A percentile compares a stretch with the other conserved stretches of the same genome.
Conservation (phyloP, 2,113 vertebrate species). For the Struthidea cinerea region DNA sequence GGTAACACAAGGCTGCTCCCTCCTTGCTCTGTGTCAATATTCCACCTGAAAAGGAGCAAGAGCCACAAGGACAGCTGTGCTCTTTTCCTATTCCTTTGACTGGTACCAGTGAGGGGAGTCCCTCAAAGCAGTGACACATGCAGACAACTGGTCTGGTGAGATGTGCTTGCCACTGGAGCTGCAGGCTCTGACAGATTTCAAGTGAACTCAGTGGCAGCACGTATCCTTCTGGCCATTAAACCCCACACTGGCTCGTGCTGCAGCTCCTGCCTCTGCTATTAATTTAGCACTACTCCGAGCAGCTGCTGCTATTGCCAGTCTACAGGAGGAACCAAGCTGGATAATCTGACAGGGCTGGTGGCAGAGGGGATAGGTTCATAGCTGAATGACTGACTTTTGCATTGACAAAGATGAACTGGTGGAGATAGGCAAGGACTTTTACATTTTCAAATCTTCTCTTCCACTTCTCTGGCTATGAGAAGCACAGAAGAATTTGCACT, state of each 20-base stretch:
- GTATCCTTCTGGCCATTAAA: not conserved
- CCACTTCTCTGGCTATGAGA: not conserved
- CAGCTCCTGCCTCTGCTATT: not conserved
- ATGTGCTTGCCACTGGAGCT: not conserved
- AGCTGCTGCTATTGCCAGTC: not conserved
- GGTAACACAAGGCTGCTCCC: not conserved
- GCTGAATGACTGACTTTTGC: not conserved
- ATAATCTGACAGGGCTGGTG: not conserved
- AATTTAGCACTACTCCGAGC: not conserved
- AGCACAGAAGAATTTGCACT: not conserved
- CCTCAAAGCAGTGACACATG: not conserved
- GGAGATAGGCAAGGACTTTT: not conserved
- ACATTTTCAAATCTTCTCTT: not conserved
- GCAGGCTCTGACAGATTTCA: not conserved
- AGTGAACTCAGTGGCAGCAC: not conserved
- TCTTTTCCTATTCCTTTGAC: not conserved
- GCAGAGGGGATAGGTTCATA: not conserved
- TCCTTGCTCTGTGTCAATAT: not conserved
- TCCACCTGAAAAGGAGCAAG: not conserved
- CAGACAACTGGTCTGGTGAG: not conserved
- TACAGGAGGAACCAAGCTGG: not conserved
- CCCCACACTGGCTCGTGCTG: not conserved
- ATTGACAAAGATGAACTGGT: not conserved
- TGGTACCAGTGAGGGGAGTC: not conserved
- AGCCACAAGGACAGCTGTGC: not conserved